These are phyloP conservation scores for Melangyna quadrimaculata DNA, from an alignment of 2,888 invertebrate species.

Conservation along the genomic window DNA sequence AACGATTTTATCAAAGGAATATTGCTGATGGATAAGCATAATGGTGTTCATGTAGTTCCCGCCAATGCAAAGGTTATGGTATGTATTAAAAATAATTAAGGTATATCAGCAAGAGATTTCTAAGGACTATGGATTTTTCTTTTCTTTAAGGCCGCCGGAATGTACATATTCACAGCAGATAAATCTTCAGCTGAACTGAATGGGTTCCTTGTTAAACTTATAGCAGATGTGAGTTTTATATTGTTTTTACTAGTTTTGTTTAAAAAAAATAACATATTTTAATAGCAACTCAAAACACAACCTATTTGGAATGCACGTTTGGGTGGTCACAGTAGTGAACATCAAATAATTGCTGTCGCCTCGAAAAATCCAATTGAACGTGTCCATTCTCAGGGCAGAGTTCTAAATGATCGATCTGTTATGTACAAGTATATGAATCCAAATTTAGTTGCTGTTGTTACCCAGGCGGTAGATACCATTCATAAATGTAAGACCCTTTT, in stretches of 20 bases:
- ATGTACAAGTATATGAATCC: conserved; percentile 99
- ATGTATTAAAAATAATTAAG: conserved; percentile 3
- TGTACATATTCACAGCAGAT: conserved; percentile 86
- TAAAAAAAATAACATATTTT: neutral
- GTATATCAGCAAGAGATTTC: neutral
- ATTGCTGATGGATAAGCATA: conserved; percentile 86
- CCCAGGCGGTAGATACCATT: conserved; percentile 87
- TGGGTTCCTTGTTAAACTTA: conserved; percentile 83
- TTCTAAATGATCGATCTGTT: conserved; percentile 96
- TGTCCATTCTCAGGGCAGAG: conserved; percentile 97
- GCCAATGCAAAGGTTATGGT: conserved; percentile 81
- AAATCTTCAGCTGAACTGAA: conserved; percentile 83
- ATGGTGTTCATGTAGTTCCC: conserved; percentile 87
- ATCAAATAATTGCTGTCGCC: conserved; percentile 85
- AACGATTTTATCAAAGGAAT: conserved; percentile 90
- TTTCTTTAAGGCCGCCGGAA: conserved; percentile 78
- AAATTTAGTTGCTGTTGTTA: conserved; percentile 93
- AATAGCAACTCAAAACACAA: conserved; percentile 84
- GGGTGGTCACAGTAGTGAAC: conserved; percentile 83
- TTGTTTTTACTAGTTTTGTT: neutral
- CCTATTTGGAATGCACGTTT: conserved; percentile 89
- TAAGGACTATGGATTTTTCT: neutral
- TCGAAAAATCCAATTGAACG: conserved; percentile 87
- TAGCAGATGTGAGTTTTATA: conserved; percentile 75
- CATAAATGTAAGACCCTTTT: conserved; percentile 85